Percentiles rank a stretch among this genome's conserved stretches.
Evolutionary conservation across 2,113 vertebrate species (phyloP).

Genomic region (Poicephalus meyeri): DNA sequence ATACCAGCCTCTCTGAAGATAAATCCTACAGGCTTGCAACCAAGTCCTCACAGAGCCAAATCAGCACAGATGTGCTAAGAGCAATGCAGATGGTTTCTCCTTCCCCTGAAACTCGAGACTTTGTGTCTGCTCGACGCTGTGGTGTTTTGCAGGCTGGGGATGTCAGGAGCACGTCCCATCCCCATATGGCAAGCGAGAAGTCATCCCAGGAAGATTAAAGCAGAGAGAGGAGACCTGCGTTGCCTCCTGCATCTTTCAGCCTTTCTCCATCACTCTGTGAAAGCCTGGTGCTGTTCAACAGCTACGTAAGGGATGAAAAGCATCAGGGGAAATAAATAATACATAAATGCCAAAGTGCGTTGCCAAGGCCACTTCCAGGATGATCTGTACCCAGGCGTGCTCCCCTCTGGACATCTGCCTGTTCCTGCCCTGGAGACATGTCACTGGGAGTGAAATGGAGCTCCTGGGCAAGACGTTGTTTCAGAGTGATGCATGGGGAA

Average conservation of each 20-base stretch:
- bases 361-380: constrained; percentile 40
- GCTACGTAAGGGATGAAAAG: not conserved
- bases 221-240: not conserved
- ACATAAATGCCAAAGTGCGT: not conserved
- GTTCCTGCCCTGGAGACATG: not conserved
- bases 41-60: not conserved
- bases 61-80: constrained; percentile 28
- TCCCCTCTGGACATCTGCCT: not conserved
- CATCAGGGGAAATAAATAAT: constrained; percentile 23
- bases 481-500: constrained; percentile 2
- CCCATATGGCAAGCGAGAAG: not conserved
- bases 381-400: not conserved
- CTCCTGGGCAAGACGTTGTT: not conserved
- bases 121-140: not conserved
- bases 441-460: constrained; percentile 10
- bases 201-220: not conserved
- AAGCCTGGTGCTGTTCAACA: not conserved
- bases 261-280: not conserved
- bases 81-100: not conserved
- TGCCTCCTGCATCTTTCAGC: constrained; percentile 17
- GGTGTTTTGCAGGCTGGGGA: not conserved
- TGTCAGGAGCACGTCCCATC: not conserved
- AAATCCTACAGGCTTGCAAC: not conserved
- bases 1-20: not conserved
- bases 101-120: not conserved